A percentile compares a stretch with the other conserved stretches of the same genome.
phyloP scores from a whole-genome alignment of 1,140 invertebrate genomes.

The Diprion similis region DNA sequence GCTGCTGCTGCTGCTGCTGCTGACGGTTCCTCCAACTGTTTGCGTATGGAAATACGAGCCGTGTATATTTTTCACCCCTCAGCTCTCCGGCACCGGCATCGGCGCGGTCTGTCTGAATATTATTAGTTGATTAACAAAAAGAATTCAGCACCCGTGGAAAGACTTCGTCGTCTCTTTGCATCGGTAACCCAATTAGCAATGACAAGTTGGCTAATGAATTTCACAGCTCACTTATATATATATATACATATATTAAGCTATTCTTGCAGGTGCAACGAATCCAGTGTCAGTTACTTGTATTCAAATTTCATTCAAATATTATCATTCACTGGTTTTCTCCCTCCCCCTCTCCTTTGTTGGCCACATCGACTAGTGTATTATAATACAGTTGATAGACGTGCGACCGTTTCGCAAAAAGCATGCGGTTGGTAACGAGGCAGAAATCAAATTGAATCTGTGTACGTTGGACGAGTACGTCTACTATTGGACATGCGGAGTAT shows the following conservation, averaged over 20 bases:
- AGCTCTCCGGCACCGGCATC: neutral
- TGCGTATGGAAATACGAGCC: conserved; percentile 59
- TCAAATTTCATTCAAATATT: neutral
- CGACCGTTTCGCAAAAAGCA: too few species aligned
- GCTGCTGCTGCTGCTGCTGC: conserved; percentile 43
- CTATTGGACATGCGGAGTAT: conserved; percentile 21
- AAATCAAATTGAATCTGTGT: neutral
- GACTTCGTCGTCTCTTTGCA: neutral
- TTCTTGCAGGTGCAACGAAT: neutral
- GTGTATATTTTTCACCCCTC: conserved; percentile 43
- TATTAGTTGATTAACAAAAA: conserved; percentile 61
- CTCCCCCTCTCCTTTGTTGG: neutral
- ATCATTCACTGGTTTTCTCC: neutral
- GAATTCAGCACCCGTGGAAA: conserved; percentile 23
- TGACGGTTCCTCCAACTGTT: conserved; percentile 55
- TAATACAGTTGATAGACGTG: neutral
- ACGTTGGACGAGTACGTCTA: neutral
- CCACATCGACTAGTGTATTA: neutral
- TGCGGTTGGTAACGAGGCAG: too few species aligned
- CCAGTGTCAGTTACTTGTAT: neutral
- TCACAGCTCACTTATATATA: neutral
- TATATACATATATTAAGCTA: too few species aligned
- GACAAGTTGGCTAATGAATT: neutral
- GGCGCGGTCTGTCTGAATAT: conserved; percentile 53
- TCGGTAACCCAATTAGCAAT: conserved; percentile 1